Percentiles rank a stretch among this genome's conserved stretches.
Conservation (phyloP, 2,888 invertebrate species). For the Chorisops tibialis region DNA sequence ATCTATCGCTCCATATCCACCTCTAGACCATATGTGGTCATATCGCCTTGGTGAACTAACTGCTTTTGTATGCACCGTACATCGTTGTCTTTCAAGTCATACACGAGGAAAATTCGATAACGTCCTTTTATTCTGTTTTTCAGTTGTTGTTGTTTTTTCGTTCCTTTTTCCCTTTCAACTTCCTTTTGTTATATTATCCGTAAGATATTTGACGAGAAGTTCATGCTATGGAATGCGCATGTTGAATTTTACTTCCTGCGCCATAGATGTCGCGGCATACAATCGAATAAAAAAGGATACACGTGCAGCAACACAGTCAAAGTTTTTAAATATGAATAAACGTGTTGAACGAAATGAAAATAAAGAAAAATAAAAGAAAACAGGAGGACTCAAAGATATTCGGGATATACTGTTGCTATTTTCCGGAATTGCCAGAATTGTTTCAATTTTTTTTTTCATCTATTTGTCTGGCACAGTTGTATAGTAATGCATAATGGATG, state of each 20-base stretch:
- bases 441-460: too few relatives aligned
- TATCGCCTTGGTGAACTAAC: not conserved
- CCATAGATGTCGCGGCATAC: not conserved
- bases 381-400: not conserved
- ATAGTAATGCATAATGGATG: too few relatives aligned
- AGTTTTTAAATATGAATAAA: slow-evolving; percentile 17
- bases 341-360: slow-evolving; percentile 17
- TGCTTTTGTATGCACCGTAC: slow-evolving; percentile 12
- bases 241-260: slow-evolving; percentile 1
- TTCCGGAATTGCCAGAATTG: not conserved
- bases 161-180: not conserved
- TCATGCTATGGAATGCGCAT: slow-evolving; percentile 3
- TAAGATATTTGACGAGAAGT: not conserved
- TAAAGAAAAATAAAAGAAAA: not conserved
- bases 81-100: not conserved
- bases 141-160: not conserved
- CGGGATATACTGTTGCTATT: slow-evolving; percentile 19
- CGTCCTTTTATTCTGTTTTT: slow-evolving; percentile 11
- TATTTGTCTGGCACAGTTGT: too few relatives aligned
- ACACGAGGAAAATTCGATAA: slow-evolving; percentile 21
- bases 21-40: not conserved
- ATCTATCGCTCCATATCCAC: not conserved
- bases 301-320: slow-evolving; percentile 20
- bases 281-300: slow-evolving; percentile 13
- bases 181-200: not conserved